These are phyloP conservation scores for Mormyrops boulengeri DNA, from an alignment of 2,797 vertebrate species.

Conservation along the genomic window DNA sequence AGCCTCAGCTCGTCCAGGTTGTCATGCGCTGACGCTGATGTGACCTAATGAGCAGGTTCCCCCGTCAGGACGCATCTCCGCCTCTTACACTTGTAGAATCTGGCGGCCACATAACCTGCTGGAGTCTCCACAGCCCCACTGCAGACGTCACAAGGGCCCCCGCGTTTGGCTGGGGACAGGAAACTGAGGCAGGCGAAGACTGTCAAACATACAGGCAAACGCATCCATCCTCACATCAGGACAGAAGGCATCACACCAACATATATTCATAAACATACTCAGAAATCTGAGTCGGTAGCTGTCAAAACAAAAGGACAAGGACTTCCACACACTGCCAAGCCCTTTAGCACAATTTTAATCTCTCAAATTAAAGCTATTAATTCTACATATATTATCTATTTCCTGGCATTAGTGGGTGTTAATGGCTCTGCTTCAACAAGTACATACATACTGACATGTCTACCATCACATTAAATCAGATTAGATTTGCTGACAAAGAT, in stretches of 20 bases:
- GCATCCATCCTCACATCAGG: not conserved
- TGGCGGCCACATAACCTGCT: slow-evolving; percentile 83
- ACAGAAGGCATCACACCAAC: not conserved
- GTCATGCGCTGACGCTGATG: slow-evolving; percentile 51
- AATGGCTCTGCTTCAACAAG: not conserved
- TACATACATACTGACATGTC: not conserved
- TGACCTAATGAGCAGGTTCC: slow-evolving; percentile 31
- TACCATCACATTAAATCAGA: not conserved
- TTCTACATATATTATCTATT: not conserved
- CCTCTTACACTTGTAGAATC: slow-evolving; percentile 84
- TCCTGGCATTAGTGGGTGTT: not conserved
- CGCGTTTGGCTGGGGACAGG: slow-evolving; percentile 87
- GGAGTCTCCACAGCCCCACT: slow-evolving; percentile 86
- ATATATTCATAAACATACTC: not conserved
- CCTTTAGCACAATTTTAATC: not conserved
- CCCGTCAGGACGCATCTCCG: not conserved
- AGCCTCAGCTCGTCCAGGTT: slow-evolving; percentile 63
- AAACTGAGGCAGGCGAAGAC: slow-evolving; percentile 91
- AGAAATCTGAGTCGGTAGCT: not conserved
- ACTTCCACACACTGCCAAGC: not conserved
- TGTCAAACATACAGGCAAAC: slow-evolving; percentile 36
- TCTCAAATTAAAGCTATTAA: not conserved
- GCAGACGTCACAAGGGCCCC: slow-evolving; percentile 87
- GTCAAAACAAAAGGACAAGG: not conserved
- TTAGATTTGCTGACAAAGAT: not conserved